phyloP scores from a whole-genome alignment of 1,140 invertebrate species.

The Drosophila kepulauana region DNA sequence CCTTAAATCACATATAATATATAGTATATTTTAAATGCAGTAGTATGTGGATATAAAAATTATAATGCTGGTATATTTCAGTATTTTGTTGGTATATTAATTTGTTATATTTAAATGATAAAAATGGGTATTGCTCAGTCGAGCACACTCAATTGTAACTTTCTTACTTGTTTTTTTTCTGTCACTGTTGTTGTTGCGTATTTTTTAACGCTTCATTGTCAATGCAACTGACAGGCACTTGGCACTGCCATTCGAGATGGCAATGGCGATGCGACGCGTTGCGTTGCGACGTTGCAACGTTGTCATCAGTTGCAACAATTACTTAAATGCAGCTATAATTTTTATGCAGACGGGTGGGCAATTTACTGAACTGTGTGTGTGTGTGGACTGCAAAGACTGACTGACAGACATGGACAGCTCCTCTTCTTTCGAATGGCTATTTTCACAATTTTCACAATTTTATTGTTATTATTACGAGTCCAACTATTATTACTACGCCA shows the following conservation, averaged over 20 bases:
- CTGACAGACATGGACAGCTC: constrained; percentile 38
- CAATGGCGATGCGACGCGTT: constrained; percentile 15
- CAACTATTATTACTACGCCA: constrained; percentile 75
- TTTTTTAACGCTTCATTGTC: constrained; percentile 68
- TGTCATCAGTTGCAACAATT: constrained; percentile 81
- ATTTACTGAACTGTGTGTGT: constrained; percentile 50
- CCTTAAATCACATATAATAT: too few species aligned
- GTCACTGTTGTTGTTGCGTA: constrained; percentile 23
- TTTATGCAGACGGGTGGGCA: constrained; percentile 64
- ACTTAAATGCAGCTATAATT: constrained; percentile 81
- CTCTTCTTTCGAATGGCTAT: constrained; percentile 42
- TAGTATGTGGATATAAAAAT: too few species aligned
- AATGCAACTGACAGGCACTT: constrained; percentile 68
- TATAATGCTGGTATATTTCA: too few species aligned
- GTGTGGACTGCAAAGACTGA: neutral
- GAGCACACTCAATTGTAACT: too few species aligned
- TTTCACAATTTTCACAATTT: constrained; percentile 75
- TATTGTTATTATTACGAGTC: constrained; percentile 71
- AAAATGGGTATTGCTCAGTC: too few species aligned
- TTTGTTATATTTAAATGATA: too few species aligned
- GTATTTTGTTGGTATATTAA: too few species aligned
- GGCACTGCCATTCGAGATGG: constrained; percentile 38
- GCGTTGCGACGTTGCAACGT: constrained; percentile 49
- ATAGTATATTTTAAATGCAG: too few species aligned
- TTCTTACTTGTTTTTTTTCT: too few species aligned